Evolutionary conservation across 37 sponge, comb jelly and placozoan species (phyloP).

Genomic region (Tethya wilhelma): DNA sequence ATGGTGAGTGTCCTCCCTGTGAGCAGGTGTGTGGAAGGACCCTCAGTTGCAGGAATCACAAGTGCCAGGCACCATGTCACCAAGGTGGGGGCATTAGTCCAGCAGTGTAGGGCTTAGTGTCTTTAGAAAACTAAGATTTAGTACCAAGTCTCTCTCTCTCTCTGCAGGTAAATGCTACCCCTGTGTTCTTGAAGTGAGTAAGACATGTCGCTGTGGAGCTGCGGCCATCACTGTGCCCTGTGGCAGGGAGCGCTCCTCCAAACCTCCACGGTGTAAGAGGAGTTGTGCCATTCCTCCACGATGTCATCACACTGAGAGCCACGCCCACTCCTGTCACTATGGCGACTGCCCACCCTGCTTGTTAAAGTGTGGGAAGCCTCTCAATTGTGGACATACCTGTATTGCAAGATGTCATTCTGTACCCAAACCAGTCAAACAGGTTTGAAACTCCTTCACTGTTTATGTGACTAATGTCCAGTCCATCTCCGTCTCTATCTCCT

Average conservation of each 20-base stretch:
- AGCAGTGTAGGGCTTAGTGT: too few relatives aligned
- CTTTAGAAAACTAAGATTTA: neutral
- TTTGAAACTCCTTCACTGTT: neutral
- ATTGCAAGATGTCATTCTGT: conserved; percentile 61
- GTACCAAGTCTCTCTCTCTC: neutral
- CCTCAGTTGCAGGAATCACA: conserved; percentile 87
- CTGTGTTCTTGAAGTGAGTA: conserved; percentile 65
- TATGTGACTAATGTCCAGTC: too few relatives aligned
- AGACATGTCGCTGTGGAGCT: conserved; percentile 79
- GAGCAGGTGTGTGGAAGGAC: conserved; percentile 77
- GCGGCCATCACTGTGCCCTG: conserved; percentile 78
- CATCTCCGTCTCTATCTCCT: too few relatives aligned
- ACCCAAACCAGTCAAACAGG: conserved; percentile 37
- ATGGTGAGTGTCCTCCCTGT: conserved; percentile 89
- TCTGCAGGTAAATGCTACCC: conserved; percentile 91
- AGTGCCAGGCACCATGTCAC: conserved; percentile 90
- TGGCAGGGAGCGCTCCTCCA: conserved; percentile 64
- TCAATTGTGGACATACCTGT: conserved; percentile 79
- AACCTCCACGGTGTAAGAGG: conserved; percentile 77
- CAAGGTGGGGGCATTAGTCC: conserved; percentile 34
- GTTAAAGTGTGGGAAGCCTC: conserved; percentile 53
- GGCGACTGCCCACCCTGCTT: conserved; percentile 83
- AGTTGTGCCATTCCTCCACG: conserved; percentile 74
- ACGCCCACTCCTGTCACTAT: conserved; percentile 84
- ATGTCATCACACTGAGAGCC: conserved; percentile 56